These are phyloP conservation scores for Aphrocallistes beatrix DNA, from an alignment of 37 sponge, comb jelly and placozoan genomes.

Conservation along the genomic window DNA sequence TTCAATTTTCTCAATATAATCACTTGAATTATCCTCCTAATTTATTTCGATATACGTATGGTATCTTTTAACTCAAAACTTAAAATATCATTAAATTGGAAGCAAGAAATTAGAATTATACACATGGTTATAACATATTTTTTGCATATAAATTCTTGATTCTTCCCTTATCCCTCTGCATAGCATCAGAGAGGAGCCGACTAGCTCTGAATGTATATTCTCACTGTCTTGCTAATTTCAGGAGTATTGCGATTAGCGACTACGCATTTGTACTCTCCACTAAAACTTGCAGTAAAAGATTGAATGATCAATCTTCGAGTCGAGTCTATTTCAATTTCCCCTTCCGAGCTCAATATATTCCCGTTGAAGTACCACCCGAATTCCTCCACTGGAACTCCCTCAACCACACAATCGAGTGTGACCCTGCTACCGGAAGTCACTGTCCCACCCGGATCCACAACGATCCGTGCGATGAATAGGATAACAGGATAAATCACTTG, in stretches of 20 bases:
- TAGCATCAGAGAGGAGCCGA: too few relatives aligned
- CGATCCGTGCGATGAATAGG: background rate
- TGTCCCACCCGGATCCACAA: background rate
- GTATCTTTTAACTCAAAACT: too few relatives aligned
- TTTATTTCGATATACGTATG: too few relatives aligned
- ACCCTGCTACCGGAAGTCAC: background rate
- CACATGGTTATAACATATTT: too few relatives aligned
- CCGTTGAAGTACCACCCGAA: background rate
- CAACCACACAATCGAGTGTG: background rate
- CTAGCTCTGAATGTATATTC: too few relatives aligned
- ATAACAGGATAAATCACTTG: background rate
- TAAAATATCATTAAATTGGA: too few relatives aligned
- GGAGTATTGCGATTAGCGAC: background rate
- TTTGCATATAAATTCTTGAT: too few relatives aligned
- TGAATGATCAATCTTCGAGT: background rate
- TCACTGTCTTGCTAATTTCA: background rate
- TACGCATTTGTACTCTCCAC: background rate
- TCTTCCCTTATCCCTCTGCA: too few relatives aligned
- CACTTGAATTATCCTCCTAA: too few relatives aligned
- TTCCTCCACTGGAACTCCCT: background rate
- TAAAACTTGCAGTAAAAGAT: background rate
- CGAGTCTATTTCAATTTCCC: background rate
- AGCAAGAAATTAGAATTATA: too few relatives aligned
- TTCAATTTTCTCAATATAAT: too few relatives aligned
- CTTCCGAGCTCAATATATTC: background rate